These are phyloP conservation scores for Brenthis hecate DNA, from an alignment of 2,888 invertebrate genomes.

Conservation along the genomic window DNA sequence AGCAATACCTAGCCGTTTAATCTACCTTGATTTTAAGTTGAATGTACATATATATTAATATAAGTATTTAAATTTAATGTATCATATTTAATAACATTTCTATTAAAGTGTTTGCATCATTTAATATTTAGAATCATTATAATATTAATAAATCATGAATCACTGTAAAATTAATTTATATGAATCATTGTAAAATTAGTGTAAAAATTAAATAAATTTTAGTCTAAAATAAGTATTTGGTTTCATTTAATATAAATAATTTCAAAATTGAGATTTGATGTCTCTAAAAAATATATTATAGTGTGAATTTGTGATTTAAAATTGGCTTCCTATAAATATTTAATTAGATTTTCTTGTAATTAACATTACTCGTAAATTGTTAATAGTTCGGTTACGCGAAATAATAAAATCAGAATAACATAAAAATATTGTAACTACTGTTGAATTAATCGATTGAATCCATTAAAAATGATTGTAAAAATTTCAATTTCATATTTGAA, in stretches of 20 bases:
- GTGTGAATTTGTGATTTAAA: conserved; percentile 45
- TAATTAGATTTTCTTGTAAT: not conserved
- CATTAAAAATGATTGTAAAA: too few species aligned
- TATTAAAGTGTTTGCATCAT: conserved; percentile 8
- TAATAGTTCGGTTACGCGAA: too few species aligned
- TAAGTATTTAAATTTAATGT: conserved; percentile 18
- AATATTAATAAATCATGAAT: conserved; percentile 13
- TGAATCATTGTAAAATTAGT: conserved; percentile 17
- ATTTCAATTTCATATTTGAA: too few species aligned
- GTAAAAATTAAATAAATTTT: conserved; percentile 13
- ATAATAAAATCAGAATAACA: too few species aligned
- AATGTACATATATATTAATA: conserved; percentile 15
- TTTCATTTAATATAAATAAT: conserved; percentile 2
- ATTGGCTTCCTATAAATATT: conserved; percentile 44
- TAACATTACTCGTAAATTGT: too few species aligned
- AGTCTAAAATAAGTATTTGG: conserved; percentile 3
- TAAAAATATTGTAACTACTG: too few species aligned
- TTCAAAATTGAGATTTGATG: not conserved
- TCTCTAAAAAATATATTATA: conserved; percentile 26
- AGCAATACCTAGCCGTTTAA: too few species aligned
- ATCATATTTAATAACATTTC: not conserved
- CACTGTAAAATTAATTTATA: conserved; percentile 19
- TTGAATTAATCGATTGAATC: too few species aligned
- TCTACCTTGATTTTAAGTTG: not conserved
- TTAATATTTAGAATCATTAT: conserved; percentile 11